phyloP scores from a whole-genome alignment of 2,797 vertebrate species.

The Euphonia xanthogaster region DNA sequence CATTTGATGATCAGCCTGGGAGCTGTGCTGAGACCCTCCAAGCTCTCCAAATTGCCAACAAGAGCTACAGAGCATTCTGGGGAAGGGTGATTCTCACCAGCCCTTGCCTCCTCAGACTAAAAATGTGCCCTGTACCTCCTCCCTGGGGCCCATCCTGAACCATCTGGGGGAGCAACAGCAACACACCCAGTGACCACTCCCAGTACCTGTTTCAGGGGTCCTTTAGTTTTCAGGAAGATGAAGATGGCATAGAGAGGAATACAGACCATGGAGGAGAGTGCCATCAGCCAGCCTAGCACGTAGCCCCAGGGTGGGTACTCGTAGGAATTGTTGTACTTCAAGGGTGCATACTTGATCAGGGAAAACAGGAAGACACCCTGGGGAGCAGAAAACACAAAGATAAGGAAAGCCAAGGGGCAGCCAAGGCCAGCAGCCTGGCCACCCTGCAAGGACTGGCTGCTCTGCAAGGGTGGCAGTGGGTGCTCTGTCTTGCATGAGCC shows the following conservation, averaged over 20 bases:
- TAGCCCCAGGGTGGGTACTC: conserved; percentile 79
- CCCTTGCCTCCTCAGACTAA: neutral
- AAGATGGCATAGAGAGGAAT: conserved; percentile 69
- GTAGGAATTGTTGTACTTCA: conserved; percentile 79
- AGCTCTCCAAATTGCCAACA: neutral
- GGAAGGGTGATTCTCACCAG: neutral
- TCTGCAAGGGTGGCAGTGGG: neutral
- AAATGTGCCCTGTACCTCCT: neutral
- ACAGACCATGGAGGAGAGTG: conserved; percentile 79
- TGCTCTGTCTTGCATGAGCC: neutral
- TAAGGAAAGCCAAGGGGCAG: neutral
- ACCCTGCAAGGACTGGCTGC: neutral
- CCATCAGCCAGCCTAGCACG: conserved; percentile 78
- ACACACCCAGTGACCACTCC: neutral
- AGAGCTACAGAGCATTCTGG: neutral
- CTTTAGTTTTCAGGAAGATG: conserved; percentile 74
- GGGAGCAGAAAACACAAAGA: neutral
- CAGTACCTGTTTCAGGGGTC: conserved; percentile 78
- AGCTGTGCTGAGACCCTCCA: neutral
- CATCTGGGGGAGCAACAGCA: fast-evolving
- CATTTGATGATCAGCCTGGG: neutral
- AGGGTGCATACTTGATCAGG: conserved; percentile 75
- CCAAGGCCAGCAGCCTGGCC: neutral
- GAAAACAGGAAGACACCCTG: conserved; percentile 81
- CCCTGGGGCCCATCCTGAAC: neutral